Base-by-base conservation (phyloP, 2,888 invertebrate species). In the Torymus texanus region DNA sequence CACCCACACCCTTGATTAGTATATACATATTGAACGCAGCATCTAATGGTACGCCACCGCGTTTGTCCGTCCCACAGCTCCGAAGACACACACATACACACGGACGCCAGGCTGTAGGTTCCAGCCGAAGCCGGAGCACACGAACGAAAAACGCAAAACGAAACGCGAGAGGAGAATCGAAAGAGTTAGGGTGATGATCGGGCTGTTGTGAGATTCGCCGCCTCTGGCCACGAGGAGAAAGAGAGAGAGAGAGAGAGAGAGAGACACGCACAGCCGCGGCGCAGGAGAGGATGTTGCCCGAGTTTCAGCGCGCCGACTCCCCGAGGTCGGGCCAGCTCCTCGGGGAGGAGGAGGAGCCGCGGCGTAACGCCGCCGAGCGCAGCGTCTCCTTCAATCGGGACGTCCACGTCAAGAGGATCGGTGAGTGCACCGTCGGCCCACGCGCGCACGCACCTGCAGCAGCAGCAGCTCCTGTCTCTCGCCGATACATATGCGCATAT, bases 391-490 rank as follows among this genome's bases (percentile, higher is more conserved):
- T 96, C 93, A 96, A 96, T 93, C 93, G 95, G 91, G 96, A 96
- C 93, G 96, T 96, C 88, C 96, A 96, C 92, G 95, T 96, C 90
- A 96, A 96, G 91, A 93, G 96, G 92, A 96, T 96, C 92, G 95
- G 96, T 95, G 94, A 94, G 94, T 24, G 58, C 62, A 73, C 18
- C 53, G 18, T 10, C 55, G 13, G 12, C 61, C 63, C 55, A n/a
- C 16, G 11, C 14, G n/a, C 67, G 13, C 18, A 21, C 53, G 16
- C 66, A 53, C 24, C 24, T 81, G 41, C 41, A 41, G 41, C 10
- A 8, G 41, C 41, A 8, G 41, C 41, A 41, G 41, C 68, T 82
- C 74, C 59, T 53, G 16, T 41, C 10, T 13, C 59, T 53, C 67
- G 61, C 67, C 61, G 61, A 59, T 75, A 67, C 61, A 59, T 67